Percentiles rank a stretch among this genome's conserved stretches.
Conservation (phyloP, 2,888 invertebrate genomes). For the Trisateles emortualis region DNA sequence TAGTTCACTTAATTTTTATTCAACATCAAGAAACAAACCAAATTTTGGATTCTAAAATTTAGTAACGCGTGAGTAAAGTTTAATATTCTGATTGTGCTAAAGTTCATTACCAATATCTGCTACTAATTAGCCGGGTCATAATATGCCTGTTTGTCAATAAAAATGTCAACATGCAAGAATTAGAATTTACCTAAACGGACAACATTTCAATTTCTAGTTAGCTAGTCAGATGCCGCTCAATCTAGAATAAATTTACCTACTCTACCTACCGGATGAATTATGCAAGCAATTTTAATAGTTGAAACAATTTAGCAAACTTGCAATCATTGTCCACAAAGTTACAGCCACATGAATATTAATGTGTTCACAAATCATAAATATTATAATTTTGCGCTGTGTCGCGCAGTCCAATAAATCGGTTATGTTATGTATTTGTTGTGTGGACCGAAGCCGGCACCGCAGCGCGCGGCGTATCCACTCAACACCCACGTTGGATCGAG, state of each 20-base stretch:
- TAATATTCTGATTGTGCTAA: too few species aligned
- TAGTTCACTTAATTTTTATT: too few species aligned
- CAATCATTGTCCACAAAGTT: slow-evolving; percentile 29
- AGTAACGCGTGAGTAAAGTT: too few species aligned
- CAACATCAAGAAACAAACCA: too few species aligned
- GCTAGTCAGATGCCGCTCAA: too few species aligned
- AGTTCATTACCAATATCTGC: too few species aligned
- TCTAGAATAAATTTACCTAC: background rate
- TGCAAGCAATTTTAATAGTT: background rate
- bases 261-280: background rate
- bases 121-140: too few species aligned
- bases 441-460: background rate
- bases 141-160: too few species aligned
- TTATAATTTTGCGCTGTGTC: slow-evolving; percentile 68
- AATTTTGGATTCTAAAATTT: too few species aligned
- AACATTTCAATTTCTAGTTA: too few species aligned
- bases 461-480: slow-evolving; percentile 67
- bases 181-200: too few species aligned
- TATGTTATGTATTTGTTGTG: slow-evolving; percentile 43
- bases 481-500: slow-evolving; percentile 78
- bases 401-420: slow-evolving; percentile 54
- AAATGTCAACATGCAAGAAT: too few species aligned
- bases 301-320: slow-evolving; percentile 21
- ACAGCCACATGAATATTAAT: slow-evolving; percentile 54
- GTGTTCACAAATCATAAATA: slow-evolving; percentile 63